These are phyloP conservation scores for Streptopelia turtur DNA, from an alignment of 2,797 vertebrate species.

Conservation along the genomic window DNA sequence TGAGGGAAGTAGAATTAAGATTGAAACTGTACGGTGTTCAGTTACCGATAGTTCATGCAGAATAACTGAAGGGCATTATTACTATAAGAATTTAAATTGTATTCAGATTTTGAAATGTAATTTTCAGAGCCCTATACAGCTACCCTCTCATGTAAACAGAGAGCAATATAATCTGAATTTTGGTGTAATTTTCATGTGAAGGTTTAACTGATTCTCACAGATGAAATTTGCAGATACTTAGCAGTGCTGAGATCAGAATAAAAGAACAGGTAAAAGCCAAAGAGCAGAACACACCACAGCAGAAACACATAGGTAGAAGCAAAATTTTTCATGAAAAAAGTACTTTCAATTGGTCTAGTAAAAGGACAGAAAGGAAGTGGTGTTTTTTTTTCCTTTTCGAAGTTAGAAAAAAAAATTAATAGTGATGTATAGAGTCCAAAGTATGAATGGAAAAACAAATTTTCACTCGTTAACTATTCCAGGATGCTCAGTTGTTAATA, in stretches of 20 bases:
- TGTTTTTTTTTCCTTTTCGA: neutral
- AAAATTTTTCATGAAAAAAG: neutral
- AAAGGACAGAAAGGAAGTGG: neutral
- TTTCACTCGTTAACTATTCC: neutral
- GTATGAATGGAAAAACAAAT: rapidly evolving
- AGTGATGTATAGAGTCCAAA: neutral
- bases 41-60: neutral
- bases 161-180: neutral
- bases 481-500: neutral
- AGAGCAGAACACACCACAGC: rapidly evolving
- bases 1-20: neutral
- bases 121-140: neutral
- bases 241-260: neutral
- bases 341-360: neutral
- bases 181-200: neutral
- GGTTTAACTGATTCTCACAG: neutral
- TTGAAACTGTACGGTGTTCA: neutral
- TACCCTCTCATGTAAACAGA: neutral
- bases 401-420: neutral
- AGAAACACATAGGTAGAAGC: neutral
- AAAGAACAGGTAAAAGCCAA: neutral
- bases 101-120: neutral
- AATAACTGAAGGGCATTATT: neutral
- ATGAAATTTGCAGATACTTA: neutral
- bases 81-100: neutral